Evolutionary conservation across 2,888 invertebrate genomes (phyloP).

Genomic region (Leptarthrus brevirostris): DNA sequence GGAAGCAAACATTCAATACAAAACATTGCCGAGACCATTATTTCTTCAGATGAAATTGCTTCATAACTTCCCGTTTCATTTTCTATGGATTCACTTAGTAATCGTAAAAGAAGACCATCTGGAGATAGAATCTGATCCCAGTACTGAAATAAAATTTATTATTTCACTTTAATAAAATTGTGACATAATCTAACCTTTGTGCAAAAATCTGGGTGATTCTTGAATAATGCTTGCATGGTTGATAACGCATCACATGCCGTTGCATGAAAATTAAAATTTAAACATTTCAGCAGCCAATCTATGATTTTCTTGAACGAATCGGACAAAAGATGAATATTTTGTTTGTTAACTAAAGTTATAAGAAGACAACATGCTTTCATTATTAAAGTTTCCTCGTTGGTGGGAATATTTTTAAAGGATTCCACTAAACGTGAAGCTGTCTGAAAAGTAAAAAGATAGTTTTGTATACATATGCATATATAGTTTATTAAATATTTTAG

Average conservation of each 20-base stretch:
- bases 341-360: conserved; percentile 69
- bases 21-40: conserved; percentile 55
- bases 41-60: conserved; percentile 56
- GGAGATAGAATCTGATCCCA: conserved; percentile 55
- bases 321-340: conserved; percentile 67
- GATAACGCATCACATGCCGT: conserved; percentile 57
- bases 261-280: conserved; percentile 59
- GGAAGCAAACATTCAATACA: conserved; percentile 56
- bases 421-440: conserved; percentile 50
- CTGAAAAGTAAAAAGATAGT: too few species aligned
- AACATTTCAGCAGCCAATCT: conserved; percentile 68
- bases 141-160: conserved; percentile 52
- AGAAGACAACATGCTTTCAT: conserved; percentile 72
- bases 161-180: background rate
- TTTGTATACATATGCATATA: too few species aligned
- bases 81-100: conserved; percentile 41
- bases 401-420: conserved; percentile 57
- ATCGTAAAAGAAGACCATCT: conserved; percentile 54
- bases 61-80: conserved; percentile 52
- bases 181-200: conserved; percentile 48
- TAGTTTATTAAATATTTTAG: too few species aligned
- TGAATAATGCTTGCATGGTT: conserved; percentile 56
- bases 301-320: conserved; percentile 65
- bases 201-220: conserved; percentile 53
- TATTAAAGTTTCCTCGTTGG: conserved; percentile 70